These are phyloP conservation scores for Chascanopsetta lugubris DNA, from an alignment of 2,113 vertebrate genomes.

Conservation along the genomic window DNA sequence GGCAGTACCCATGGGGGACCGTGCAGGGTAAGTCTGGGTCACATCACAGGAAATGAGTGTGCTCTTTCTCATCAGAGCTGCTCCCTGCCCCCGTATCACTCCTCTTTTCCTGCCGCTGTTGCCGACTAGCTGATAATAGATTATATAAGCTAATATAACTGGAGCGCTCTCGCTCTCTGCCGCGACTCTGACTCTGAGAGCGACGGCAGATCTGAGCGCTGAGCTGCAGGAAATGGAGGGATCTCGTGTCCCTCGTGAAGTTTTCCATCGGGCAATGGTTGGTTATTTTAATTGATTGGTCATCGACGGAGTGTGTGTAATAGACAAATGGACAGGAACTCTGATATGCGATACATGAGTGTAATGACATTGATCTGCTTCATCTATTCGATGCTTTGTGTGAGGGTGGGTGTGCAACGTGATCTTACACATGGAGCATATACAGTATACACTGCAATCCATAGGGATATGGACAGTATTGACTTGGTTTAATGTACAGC, in stretches of 20 bases:
- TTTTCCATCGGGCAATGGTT: too few relatives aligned
- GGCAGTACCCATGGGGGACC: conserved; percentile 98
- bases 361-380: background rate
- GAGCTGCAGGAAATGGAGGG: conserved; percentile 1
- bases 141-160: conserved; percentile 55
- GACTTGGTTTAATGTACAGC: too few relatives aligned
- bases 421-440: too few relatives aligned
- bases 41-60: conserved; percentile 68
- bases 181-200: background rate
- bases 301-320: conserved; percentile 9
- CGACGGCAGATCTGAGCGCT: conserved; percentile 22
- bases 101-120: conserved; percentile 24
- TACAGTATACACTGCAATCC: too few relatives aligned
- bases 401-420: too few relatives aligned
- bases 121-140: conserved; percentile 27
- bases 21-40: conserved; percentile 87
- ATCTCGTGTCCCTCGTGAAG: background rate
- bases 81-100: conserved; percentile 24
- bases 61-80: conserved; percentile 33
- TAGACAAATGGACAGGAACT: background rate
- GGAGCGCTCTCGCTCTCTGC: conserved; percentile 17
- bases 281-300: background rate
- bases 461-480: too few relatives aligned
- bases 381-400: background rate
- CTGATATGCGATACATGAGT: conserved; percentile 20